Base-by-base conservation (phyloP, 1,140 invertebrate genomes). In the Trichonephila clavata region DNA sequence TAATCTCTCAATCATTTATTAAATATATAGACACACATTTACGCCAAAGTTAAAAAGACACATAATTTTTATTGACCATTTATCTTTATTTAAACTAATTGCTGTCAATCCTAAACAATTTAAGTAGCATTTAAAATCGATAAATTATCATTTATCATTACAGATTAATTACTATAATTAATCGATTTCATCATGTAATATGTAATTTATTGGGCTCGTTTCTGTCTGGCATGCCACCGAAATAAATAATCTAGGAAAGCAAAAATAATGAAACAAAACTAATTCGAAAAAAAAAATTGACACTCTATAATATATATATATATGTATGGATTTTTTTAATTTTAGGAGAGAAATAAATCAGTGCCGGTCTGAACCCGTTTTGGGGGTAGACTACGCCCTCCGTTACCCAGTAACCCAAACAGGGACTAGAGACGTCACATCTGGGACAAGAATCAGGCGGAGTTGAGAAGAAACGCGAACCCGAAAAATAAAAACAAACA, bases 341-440 rank as follows among this genome's bases (percentile, higher is more conserved):
- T 68, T 43, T 65, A 32, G 27, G 59, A 68, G 27, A 20, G 7
- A n/a, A 27, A 84, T 84, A 60, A 84, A 59, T 84, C 63, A 43
- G 24, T 50, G 61, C 20, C 43, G 80, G n/a, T 83, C 80, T 83
- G 65, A 89, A 89, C 87, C 63, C 61, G 43, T 89, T 89, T 77
- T 27, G 24, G 27, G 90, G 77, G 20, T 39, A 57, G 90, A 92
- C 90, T 63, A 92, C 90, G 90, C 90, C 90, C 90, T 92, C 90
- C 84, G 65, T 92, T 92, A 92, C 90, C 90, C 61, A 84, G 77
- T 92, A 84, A 92, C 90, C 90, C 81, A 84, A 84, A 92, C 89
- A 57, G 43, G 50, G 89, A 80, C 59, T 60, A 87, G 60, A 39
- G 77, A 92, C 89, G 89, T 90, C 68, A 80, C 89, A 90, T 60